These are phyloP conservation scores for Sardina pilchardus DNA, from an alignment of 2,113 vertebrate species.

Conservation along the genomic window DNA sequence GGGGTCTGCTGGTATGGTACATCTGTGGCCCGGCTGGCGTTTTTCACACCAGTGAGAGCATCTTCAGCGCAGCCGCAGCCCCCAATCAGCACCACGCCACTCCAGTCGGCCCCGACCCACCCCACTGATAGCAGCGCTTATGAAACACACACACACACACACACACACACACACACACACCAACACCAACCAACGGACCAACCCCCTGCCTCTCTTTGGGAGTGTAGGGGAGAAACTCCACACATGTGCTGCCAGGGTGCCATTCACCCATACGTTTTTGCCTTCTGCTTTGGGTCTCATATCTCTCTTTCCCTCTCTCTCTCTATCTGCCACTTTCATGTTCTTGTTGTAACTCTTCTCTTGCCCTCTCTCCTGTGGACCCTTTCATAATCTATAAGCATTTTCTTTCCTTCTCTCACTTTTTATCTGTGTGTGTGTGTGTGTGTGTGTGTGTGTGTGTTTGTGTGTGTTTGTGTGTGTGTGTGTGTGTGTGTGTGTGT, in stretches of 20 bases:
- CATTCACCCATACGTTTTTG: not conserved
- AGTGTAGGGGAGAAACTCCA: not conserved
- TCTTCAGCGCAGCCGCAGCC: not conserved
- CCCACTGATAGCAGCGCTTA: not conserved
- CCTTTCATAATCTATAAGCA: not conserved
- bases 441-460: not conserved
- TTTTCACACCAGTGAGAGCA: constrained; percentile 15
- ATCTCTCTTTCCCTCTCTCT: not conserved
- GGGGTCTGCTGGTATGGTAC: not conserved
- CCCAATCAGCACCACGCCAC: not conserved
- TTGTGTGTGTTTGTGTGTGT: not conserved
- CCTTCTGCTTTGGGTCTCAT: not conserved
- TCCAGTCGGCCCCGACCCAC: not conserved
- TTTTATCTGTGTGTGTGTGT: constrained; percentile 1
- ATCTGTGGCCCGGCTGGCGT: not conserved
- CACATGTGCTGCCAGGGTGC: not conserved
- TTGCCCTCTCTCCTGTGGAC: not conserved
- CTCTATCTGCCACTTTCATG: not conserved
- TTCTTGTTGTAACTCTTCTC: no score
- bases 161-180: not conserved
- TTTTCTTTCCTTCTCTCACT: not conserved
- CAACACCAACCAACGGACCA: no score
- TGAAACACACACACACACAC: constrained; percentile 1
- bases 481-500: not conserved
- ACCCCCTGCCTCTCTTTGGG: not conserved